Evolutionary conservation across 2,888 invertebrate genomes (phyloP), one percentile per base, ranked within the genome.

Genomic region (Digitonthophagus gazella): DNA sequence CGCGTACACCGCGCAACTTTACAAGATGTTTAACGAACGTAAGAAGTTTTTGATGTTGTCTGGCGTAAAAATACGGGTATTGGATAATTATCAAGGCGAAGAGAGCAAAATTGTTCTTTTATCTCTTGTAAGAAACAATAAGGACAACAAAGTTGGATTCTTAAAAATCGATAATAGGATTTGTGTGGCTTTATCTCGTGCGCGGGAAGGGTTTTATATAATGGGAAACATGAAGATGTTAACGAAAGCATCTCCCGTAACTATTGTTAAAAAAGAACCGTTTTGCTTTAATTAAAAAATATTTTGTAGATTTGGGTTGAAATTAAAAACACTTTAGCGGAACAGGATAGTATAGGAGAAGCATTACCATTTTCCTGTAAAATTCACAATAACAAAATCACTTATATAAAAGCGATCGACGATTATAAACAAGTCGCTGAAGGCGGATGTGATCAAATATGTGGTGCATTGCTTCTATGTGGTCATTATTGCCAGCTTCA

Each of bases 81-180:
- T 93, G 0, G 93, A 94, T 79, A 93, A 91, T 78, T 94, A 88
- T 76, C 94, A 94, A 83, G 93, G 94, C 0, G 90, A 93, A 77
- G 93, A 93, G 84, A 90, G 87, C 77, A 89, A 89, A 78, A 92
- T 94, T 76, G 89, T 94, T 66, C 85, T 95, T 73, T 81, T 95
- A 70, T 93, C 93, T 0, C 80, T 95, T 11, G 94, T 95, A 0
- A 86, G 94, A 77, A 93, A 90, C 77, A 93, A 93, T 82, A 79
- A 81, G 58, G 85, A 87, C 8, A 85, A 85, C 64, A 87, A 85
- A 69, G 90, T 93, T 72, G 93, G 93, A 0, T 93, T 93, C 79
- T 82, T 93, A 5, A 82, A n/a, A n/a, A n/a, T n/a, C n/a, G n/a
- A n/a, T n/a, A n/a, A n/a, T n/a, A n/a, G n/a, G n/a, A n/a, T n/a